Base-by-base conservation (phyloP, 2,113 vertebrate species). In the Indicator maculatus region DNA sequence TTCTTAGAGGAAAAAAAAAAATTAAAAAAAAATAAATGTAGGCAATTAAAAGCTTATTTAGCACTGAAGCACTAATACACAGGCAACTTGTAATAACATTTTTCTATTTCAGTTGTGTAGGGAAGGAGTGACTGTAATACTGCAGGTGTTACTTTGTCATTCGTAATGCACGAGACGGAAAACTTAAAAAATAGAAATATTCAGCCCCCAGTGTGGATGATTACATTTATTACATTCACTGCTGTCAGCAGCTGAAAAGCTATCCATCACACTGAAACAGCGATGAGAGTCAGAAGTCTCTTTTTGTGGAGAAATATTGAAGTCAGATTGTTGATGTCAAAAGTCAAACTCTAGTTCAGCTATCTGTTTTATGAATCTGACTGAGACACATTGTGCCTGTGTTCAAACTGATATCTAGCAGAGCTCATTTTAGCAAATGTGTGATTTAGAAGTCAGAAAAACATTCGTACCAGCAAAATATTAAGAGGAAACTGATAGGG, bases 321-420 rank as follows among this genome's bases (percentile, higher is more conserved):
- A 98, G 97, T 98, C 98, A 98, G 97, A 98, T 98, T 98, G 98
- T 98, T 98, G 97, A 98, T 98, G 98, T 98, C 98, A 98, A 97
- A 98, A 98, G 98, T 98, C 98, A 98, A 97, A 98, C 97, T 97
- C 94, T 94, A 97, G 97, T 98, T 98, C 98, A 98, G 95, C 96
- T 97, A 97, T 97, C 97, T 98, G 97, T 98, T 98, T 98, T 98
- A 98, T 96, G 97, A 98, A 97, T 98, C 97, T 98, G 97, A 98
- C 98, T 97, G 97, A 97, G 97, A 98, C 98, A 98, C 98, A 98
- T 98, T 98, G 97, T 97, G 97, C 96, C 97, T 98, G 95, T 96
- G 97, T 96, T 47, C 98, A 98, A 97, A 97, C 97, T 98, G 98
- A 98, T 98, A 98, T 97, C 96, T 96, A 97, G 93, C 97, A 98